Percentiles rank a stretch among this genome's conserved stretches.
Conservation (phyloP, 2,797 vertebrate genomes). For the Pantherophis vulpinus region DNA sequence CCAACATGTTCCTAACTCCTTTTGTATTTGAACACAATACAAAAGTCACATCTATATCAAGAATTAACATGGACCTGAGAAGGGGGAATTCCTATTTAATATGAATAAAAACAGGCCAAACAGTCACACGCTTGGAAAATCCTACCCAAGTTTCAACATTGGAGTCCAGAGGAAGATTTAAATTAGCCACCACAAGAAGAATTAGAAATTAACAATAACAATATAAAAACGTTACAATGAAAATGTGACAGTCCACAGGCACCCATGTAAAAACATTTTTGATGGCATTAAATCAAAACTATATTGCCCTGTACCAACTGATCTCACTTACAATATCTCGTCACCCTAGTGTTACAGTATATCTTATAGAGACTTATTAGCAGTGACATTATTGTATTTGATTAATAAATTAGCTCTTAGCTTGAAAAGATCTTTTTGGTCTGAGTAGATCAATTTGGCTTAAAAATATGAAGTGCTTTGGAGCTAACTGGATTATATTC, state of each 20-base stretch:
- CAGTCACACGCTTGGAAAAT: background rate
- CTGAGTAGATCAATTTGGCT: background rate
- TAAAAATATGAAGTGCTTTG: background rate
- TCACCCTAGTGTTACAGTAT: fast-evolving
- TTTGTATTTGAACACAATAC: background rate
- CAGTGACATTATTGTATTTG: background rate
- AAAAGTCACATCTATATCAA: background rate
- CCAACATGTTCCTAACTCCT: fast-evolving
- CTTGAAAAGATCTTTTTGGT: background rate
- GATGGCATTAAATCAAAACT: background rate
- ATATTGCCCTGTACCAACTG: slow-evolving; percentile 14
- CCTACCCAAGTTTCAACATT: background rate
- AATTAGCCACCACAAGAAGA: background rate
- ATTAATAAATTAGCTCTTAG: background rate
- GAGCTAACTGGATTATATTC: background rate
- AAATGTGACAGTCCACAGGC: background rate
- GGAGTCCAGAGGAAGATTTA: background rate
- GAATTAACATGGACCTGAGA: background rate
- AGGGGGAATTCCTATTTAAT: fast-evolving
- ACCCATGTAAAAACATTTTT: slow-evolving; percentile 3
- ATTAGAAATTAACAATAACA: background rate
- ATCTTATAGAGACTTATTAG: fast-evolving
- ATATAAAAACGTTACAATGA: slow-evolving; percentile 5
- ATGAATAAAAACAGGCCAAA: fast-evolving
- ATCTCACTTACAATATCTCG: background rate